phyloP scores from a whole-genome alignment of 2,888 invertebrate genomes.

The Amiota mariae region DNA sequence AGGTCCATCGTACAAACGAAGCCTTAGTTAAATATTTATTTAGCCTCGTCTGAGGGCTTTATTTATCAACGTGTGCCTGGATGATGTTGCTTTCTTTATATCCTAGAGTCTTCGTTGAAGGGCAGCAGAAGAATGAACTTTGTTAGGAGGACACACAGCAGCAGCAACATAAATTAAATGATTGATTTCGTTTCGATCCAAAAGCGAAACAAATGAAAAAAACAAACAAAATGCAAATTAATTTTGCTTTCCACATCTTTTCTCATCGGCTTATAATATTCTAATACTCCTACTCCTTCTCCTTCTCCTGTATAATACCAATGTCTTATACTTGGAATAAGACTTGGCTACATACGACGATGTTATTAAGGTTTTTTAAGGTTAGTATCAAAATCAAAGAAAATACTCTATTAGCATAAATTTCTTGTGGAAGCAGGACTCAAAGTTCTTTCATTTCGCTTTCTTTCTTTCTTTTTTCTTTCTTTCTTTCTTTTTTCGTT shows the following conservation, averaged over 20 bases:
- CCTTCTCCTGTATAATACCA: too few relatives aligned
- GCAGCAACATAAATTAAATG: slow-evolving; percentile 70
- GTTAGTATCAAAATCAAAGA: slow-evolving; percentile 58
- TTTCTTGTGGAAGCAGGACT: slow-evolving; percentile 47
- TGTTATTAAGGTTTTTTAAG: slow-evolving; percentile 28
- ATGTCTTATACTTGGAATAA: too few relatives aligned
- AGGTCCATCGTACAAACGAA: too few relatives aligned
- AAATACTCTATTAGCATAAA: slow-evolving; percentile 63
- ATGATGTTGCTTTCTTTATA: too few relatives aligned
- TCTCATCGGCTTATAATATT: too few relatives aligned
- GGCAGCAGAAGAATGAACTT: slow-evolving; percentile 21
- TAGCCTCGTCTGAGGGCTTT: slow-evolving; percentile 34
- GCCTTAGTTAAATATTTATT: slow-evolving; percentile 55
- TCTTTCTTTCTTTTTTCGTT: too few relatives aligned
- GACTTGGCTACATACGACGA: too few relatives aligned
- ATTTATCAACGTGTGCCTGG: slow-evolving; percentile 42
- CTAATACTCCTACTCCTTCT: too few relatives aligned
- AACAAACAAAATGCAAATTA: slow-evolving; percentile 64
- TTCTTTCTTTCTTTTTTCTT: too few relatives aligned
- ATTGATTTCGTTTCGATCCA: slow-evolving; percentile 65
- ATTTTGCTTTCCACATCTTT: slow-evolving; percentile 27
- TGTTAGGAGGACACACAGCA: slow-evolving; percentile 14
- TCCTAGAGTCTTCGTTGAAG: slow-evolving; percentile 41
- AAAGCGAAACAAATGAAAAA: slow-evolving; percentile 48
- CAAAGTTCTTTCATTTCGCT: background rate